phyloP scores from a whole-genome alignment of 2,113 vertebrate genomes.

The Saimiri boliviensis region DNA sequence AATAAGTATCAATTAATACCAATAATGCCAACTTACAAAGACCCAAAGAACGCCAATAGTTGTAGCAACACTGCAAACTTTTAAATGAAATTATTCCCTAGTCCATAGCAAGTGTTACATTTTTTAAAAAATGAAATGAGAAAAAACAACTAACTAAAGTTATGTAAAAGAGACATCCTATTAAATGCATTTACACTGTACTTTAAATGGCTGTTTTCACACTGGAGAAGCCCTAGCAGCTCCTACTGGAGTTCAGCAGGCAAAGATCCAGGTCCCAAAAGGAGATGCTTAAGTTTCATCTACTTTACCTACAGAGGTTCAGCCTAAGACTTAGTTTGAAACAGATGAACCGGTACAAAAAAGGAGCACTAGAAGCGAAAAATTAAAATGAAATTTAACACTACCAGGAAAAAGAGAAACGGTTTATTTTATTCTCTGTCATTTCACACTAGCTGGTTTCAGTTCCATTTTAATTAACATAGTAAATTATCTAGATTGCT shows the following conservation, averaged over 20 bases:
- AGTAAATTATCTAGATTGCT: neutral
- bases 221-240: neutral
- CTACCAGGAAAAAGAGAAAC: neutral
- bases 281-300: neutral
- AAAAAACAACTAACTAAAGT: neutral
- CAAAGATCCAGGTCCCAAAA: neutral
- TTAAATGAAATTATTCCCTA: neutral
- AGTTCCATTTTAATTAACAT: neutral
- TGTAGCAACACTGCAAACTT: neutral
- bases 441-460: neutral
- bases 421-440: neutral
- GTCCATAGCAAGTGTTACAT: no score
- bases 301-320: neutral
- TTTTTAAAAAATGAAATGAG: neutral
- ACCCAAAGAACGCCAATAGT: neutral
- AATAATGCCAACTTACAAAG: constrained; percentile 3
- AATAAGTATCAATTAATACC: neutral
- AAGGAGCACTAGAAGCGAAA: neutral
- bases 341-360: neutral
- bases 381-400: neutral
- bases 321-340: neutral
- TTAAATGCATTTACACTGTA: neutral
- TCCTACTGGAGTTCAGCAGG: neutral
- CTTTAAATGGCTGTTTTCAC: neutral
- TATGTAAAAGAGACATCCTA: neutral